A percentile compares a stretch with the other conserved stretches of the same genome.
These are phyloP conservation scores for Eristalis intricaria DNA, from an alignment of 2,888 invertebrate species.

Conservation along the genomic window DNA sequence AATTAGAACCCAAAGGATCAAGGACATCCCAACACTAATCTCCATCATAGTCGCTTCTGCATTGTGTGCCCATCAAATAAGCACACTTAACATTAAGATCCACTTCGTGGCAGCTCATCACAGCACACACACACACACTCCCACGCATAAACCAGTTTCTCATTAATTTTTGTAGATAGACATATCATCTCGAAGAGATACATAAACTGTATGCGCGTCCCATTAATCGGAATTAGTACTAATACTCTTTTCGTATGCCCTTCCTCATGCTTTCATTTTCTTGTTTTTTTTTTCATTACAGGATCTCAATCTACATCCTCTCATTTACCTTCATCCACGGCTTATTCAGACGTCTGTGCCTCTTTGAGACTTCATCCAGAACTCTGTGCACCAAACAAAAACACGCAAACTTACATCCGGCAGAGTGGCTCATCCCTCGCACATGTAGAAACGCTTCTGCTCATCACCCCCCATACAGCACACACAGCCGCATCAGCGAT, in stretches of 20 bases:
- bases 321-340: constrained; percentile 36
- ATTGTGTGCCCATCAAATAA: background rate
- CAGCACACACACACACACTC: background rate
- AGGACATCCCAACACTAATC: background rate
- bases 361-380: constrained; percentile 6
- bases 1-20: background rate
- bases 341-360: constrained; percentile 18
- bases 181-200: constrained; percentile 7
- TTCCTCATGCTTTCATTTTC: constrained; percentile 27
- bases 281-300: constrained; percentile 55
- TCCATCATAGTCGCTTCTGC: background rate
- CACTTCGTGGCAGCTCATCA: constrained; percentile 2
- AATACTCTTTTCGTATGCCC: constrained; percentile 38
- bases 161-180: constrained; percentile 55
- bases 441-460: constrained; percentile 40
- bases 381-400: background rate
- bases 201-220: constrained; percentile 24
- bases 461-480: constrained; percentile 2
- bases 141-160: constrained; percentile 19
- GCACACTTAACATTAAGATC: constrained; percentile 4
- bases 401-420: constrained; percentile 41
- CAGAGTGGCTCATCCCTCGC: constrained; percentile 53
- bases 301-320: constrained; percentile 56
- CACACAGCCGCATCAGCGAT: background rate
- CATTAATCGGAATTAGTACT: constrained; percentile 42